Base-by-base conservation (phyloP, 2,888 invertebrate genomes). In the Isoperla grammatica region DNA sequence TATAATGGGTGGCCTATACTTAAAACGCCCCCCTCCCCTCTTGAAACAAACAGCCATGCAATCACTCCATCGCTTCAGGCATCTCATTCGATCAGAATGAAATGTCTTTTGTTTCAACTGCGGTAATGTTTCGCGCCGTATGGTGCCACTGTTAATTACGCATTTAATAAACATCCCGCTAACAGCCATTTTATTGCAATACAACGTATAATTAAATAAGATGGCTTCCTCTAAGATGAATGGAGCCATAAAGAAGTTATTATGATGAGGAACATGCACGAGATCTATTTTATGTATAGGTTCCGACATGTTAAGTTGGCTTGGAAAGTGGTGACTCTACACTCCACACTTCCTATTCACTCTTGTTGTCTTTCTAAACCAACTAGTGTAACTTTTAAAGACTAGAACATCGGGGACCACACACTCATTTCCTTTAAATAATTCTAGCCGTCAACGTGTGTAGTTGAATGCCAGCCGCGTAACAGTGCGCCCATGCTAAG, bases 361-460 rank as follows among this genome's bases (percentile, higher is more conserved):
- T 12, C 13, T 42, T 46, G n/a, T 43, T 6, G 46, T 46, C 49
- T 50, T 15, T 23, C 35, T 3, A 50, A 50, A 50, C 29, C 49
- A 50, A 50, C 49, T 50, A 50, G 49, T 50, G 49, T 23, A 35
- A 35, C 29, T 13, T 23, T 48, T 48, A 48, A n/a, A 50, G 23
- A 23, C 29, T 17, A 17, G 17, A 11, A 17, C 45, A 17, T 8
- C 15, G 19, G 45, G 45, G 45, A 45, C 45, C 45, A 19, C 45
- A 45, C 45, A 50, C 49, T 13, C 49, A 29, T 50, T 29, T 23
- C 35, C 29, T 50, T 50, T 50, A 50, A 50, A 50, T 50, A 50
- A 50, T 50, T 50, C 49, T 29, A 29, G 29, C 29, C 29, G 29
- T 29, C 29, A 4, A 8, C 29, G 29, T 29, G 8, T 8, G 8